Evolutionary conservation across 2,888 invertebrate genomes (phyloP).

Genomic region (Merodon equestris): DNA sequence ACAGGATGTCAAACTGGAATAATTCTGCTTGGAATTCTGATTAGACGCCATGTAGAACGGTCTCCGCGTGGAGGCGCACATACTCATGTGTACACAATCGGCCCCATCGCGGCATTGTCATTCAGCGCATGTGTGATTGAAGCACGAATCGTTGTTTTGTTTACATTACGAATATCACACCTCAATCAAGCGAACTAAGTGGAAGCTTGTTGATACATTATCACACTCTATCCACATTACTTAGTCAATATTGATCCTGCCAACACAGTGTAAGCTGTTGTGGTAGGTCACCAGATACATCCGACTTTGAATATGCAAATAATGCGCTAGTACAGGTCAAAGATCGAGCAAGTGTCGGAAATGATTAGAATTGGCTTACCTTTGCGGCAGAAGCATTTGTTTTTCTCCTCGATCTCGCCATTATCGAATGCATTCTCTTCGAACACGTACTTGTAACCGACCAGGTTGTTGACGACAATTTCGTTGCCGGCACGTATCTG

Average conservation of each 20-base stretch:
- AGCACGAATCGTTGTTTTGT: conserved; percentile 37
- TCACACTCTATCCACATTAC: no score
- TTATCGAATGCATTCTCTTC: conserved; percentile 89
- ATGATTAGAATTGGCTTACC: conserved; percentile 77
- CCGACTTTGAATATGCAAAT: no score
- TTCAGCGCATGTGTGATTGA: conserved; percentile 40
- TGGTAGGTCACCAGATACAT: conserved; percentile 5
- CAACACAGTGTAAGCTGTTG: conserved; percentile 11
- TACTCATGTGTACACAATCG: not conserved
- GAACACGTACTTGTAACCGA: conserved; percentile 87
- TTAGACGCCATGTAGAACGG: conserved; percentile 18
- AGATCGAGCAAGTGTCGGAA: conserved; percentile 18
- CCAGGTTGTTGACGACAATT: conserved; percentile 81
- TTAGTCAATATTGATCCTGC: no score
- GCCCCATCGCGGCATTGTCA: conserved; percentile 29
- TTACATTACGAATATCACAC: conserved; percentile 43
- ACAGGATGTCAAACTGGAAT: conserved; percentile 30
- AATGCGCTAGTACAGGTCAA: no score
- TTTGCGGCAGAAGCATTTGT: conserved; percentile 89
- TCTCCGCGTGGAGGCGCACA: not conserved
- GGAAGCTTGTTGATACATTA: no score
- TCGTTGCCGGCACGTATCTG: conserved; percentile 84
- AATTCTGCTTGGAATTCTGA: conserved; percentile 42
- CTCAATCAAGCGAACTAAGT: conserved; percentile 8
- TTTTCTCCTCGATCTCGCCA: conserved; percentile 84